Conservation (phyloP, 2,113 vertebrate genomes). For the Agapornis roseicollis region DNA sequence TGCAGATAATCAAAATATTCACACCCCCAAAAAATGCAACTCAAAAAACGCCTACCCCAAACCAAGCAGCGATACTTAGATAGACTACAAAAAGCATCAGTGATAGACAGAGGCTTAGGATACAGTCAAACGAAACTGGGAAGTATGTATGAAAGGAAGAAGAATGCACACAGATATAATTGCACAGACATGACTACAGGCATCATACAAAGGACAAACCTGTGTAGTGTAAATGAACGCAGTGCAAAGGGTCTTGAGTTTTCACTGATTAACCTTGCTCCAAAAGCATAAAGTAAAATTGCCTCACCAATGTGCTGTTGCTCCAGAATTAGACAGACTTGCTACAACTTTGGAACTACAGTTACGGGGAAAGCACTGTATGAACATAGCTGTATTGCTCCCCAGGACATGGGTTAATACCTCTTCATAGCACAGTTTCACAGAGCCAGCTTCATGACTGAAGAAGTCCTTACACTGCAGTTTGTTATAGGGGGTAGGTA, state of each 20-base stretch:
- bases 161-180: background rate
- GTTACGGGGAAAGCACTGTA: background rate
- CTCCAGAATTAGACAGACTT: background rate
- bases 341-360: background rate
- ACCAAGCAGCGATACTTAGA: background rate
- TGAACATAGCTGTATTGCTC: background rate
- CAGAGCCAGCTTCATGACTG: background rate
- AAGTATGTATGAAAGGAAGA: background rate
- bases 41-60: background rate
- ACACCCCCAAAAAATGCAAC: background rate
- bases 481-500: background rate
- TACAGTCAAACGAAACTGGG: background rate
- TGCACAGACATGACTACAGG: rapidly evolving
- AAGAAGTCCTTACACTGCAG: background rate
- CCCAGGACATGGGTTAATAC: background rate
- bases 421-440: background rate
- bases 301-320: background rate
- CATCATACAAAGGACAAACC: background rate
- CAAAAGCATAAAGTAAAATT: background rate
- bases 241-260: background rate
- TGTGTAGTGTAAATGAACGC: background rate
- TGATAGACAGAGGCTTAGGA: background rate
- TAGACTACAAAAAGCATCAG: background rate
- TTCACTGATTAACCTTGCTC: background rate
- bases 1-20: slow-evolving; percentile 29